phyloP scores from a whole-genome alignment of 2,888 invertebrate genomes.

The Pomacea canaliculata region DNA sequence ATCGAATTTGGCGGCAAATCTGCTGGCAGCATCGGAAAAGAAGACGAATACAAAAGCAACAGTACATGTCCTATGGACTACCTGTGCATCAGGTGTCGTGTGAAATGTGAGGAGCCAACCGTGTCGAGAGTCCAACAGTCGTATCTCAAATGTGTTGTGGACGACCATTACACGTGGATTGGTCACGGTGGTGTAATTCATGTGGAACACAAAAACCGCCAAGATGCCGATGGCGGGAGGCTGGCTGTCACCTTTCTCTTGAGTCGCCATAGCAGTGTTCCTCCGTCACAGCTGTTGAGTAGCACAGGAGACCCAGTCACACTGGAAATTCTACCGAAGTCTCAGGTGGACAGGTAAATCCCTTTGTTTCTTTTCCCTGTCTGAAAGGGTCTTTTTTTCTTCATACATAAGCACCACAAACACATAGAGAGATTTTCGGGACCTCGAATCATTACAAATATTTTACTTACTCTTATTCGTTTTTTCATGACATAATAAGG shows the following conservation, averaged over 20 bases:
- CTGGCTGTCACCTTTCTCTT: constrained; percentile 12
- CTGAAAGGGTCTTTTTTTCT: neutral
- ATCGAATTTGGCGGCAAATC: constrained; percentile 20
- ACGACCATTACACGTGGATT: constrained; percentile 19
- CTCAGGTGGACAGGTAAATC: constrained; percentile 14
- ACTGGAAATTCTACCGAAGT: constrained; percentile 21
- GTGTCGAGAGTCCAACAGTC: constrained; percentile 5
- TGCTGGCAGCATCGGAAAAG: neutral
- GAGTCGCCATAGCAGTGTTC: constrained; percentile 1
- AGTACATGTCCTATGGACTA: constrained; percentile 17
- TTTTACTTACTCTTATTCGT: no score
- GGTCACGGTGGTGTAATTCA: constrained; percentile 8
- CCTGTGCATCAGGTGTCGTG: constrained; percentile 18
- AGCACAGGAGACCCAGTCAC: constrained; percentile 1
- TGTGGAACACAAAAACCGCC: neutral
- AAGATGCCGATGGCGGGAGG: neutral
- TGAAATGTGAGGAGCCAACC: neutral
- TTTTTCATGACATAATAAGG: no score
- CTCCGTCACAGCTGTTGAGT: constrained; percentile 5
- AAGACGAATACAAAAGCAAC: neutral
- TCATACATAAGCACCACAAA: neutral
- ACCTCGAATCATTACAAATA: no score
- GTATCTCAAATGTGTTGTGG: neutral
- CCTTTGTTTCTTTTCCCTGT: neutral
- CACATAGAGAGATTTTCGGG: neutral